These are phyloP conservation scores for Metopia argyrocephala DNA, from an alignment of 2,888 invertebrate species.

Conservation along the genomic window DNA sequence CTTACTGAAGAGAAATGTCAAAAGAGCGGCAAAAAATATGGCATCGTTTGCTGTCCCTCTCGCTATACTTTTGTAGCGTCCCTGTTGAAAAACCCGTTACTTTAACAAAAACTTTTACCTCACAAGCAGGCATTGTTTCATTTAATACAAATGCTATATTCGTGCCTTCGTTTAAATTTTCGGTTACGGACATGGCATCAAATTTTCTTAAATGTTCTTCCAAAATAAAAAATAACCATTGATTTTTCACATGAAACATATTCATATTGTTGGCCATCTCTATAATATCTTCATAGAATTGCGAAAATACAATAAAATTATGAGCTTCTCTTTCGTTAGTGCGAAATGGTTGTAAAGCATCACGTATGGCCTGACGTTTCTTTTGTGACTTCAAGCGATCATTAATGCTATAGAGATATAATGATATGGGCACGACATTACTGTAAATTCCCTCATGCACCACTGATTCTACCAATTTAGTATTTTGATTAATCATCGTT, in stretches of 20 bases:
- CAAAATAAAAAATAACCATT: constrained; percentile 90
- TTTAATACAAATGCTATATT: constrained; percentile 89
- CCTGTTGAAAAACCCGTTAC: too few species aligned
- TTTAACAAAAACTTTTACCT: constrained; percentile 79
- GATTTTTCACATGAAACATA: constrained; percentile 85
- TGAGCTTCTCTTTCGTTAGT: constrained; percentile 65
- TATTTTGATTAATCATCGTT: constrained; percentile 79
- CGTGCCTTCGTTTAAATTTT: constrained; percentile 86
- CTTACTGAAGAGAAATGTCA: too few species aligned
- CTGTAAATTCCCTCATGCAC: constrained; percentile 73
- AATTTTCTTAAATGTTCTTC: constrained; percentile 80
- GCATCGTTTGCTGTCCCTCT: too few species aligned
- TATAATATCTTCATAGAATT: constrained; percentile 81
- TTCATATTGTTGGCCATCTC: constrained; percentile 83
- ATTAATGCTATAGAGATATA: constrained; percentile 75
- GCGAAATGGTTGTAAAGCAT: constrained; percentile 69
- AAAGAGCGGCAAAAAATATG: too few species aligned
- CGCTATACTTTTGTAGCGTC: too few species aligned
- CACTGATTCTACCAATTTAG: constrained; percentile 73
- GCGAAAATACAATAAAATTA: constrained; percentile 74
- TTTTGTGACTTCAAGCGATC: constrained; percentile 71
- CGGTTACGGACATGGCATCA: constrained; percentile 80
- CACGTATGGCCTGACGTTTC: constrained; percentile 70
- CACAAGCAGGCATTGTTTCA: constrained; percentile 81
- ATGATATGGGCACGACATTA: constrained; percentile 73